Conservation (phyloP, 1,140 invertebrate genomes). For the Heterodera schachtii region DNA sequence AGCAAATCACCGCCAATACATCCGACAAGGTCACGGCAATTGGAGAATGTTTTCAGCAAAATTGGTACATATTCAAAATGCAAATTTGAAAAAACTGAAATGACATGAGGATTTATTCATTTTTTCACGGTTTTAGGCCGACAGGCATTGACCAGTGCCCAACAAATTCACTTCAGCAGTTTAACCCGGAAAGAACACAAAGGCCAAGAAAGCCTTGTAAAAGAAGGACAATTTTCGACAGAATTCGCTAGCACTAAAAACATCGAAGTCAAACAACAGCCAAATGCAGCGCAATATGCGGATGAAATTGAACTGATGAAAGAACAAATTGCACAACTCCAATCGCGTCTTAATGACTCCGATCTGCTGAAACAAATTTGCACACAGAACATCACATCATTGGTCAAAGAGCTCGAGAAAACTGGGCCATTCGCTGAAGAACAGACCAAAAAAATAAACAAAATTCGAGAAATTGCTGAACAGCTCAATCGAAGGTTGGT, state of each 20-base stretch:
- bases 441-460: constrained; percentile 6
- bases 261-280: neutral
- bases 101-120: neutral
- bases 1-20: neutral
- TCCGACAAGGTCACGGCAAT: neutral
- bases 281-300: neutral
- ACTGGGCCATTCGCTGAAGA: neutral
- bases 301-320: constrained; percentile 34
- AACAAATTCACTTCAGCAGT: neutral
- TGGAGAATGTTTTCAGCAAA: constrained; percentile 17
- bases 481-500: constrained; percentile 4
- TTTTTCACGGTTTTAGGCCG: neutral
- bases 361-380: constrained; percentile 23
- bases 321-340: constrained; percentile 38
- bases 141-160: constrained; percentile 1
- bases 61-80: neutral
- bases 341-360: constrained; percentile 31
- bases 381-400: neutral
- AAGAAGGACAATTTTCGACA: neutral
- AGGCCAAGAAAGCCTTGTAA: neutral
- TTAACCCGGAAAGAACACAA: constrained; percentile 1
- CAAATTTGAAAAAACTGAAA: no score
- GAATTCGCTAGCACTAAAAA: neutral
- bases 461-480: constrained; percentile 6
- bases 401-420: neutral